Conservation (phyloP, 2,797 vertebrate genomes). For the Tokudaia muenninki region DNA sequence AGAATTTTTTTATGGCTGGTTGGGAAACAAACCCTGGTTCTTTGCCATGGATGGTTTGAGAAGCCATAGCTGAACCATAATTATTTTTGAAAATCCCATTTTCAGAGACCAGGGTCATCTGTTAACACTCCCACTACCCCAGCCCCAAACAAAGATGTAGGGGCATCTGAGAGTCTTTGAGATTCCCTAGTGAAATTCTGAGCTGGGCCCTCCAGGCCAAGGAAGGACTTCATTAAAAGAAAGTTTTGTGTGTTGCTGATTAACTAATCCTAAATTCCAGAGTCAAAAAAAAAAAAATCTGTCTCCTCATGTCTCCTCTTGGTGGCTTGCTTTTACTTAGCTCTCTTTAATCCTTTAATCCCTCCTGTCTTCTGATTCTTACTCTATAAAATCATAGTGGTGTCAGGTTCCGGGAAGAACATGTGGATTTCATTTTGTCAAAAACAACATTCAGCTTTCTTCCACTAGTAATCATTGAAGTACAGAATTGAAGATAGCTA, state of each 20-base stretch:
- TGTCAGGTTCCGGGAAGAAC: slow-evolving; percentile 29
- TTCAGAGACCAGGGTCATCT: neutral
- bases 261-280: slow-evolving; percentile 52
- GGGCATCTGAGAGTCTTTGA: slow-evolving; percentile 30
- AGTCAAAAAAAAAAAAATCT: neutral
- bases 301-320: neutral
- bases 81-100: slow-evolving; percentile 48
- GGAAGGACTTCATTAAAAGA: neutral
- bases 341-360: slow-evolving; percentile 42
- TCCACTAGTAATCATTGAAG: slow-evolving; percentile 4
- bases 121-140: neutral
- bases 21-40: neutral
- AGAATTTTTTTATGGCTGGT: neutral
- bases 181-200: neutral
- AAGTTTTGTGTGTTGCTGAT: slow-evolving; percentile 20
- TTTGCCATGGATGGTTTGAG: neutral
- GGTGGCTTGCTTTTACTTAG: slow-evolving; percentile 38
- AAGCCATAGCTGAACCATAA: neutral
- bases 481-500: neutral
- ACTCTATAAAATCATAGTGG: slow-evolving; percentile 48
- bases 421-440: slow-evolving; percentile 62
- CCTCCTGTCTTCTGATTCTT: slow-evolving; percentile 57
- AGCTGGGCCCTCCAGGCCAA: neutral
- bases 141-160: neutral
- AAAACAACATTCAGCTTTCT: slow-evolving; percentile 39